Percentiles rank a stretch among this genome's conserved stretches.
These are phyloP conservation scores for Atlantisia rogersi DNA, from an alignment of 2,113 vertebrate genomes.

Conservation along the genomic window DNA sequence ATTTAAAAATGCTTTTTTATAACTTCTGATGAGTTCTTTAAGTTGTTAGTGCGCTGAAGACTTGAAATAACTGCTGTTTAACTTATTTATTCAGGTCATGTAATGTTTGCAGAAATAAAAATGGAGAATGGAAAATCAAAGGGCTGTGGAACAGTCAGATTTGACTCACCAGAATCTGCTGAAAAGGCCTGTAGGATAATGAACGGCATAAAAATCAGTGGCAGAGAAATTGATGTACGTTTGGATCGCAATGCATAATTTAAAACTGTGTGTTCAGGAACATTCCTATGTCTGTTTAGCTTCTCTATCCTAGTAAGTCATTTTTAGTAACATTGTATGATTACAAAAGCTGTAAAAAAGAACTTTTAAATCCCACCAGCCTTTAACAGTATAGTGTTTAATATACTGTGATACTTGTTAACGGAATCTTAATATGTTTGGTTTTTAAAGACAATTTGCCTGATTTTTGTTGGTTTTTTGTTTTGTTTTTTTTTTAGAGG, in stretches of 20 bases:
- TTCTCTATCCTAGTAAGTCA: conserved; percentile 92
- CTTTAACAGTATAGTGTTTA: conserved; percentile 85
- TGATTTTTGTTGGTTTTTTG: conserved; percentile 70
- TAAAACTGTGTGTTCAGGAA: conserved; percentile 75
- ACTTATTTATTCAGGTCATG: conserved; percentile 86
- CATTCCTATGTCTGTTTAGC: conserved; percentile 86
- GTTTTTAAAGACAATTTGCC: conserved; percentile 88
- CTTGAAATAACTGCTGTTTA: conserved; percentile 61
- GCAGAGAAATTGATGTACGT: conserved; percentile 97
- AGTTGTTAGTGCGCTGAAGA: background rate
- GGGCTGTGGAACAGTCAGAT: conserved; percentile 96
- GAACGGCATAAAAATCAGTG: conserved; percentile 98
- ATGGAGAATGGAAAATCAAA: conserved; percentile 99
- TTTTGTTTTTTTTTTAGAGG: conserved; percentile 67
- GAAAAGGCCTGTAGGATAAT: conserved; percentile 96
- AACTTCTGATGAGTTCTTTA: conserved; percentile 15
- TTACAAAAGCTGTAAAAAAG: conserved; percentile 79
- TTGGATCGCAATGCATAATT: conserved; percentile 93
- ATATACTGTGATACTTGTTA: conserved; percentile 83
- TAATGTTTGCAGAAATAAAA: conserved; percentile 99
- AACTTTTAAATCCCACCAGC: conserved; percentile 83
- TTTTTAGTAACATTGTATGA: conserved; percentile 83
- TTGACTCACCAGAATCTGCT: conserved; percentile 94
- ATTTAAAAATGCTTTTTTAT: background rate
- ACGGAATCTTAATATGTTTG: conserved; percentile 81